Base-by-base conservation (phyloP, 2,113 vertebrate genomes). In the Notothenia rossii region DNA sequence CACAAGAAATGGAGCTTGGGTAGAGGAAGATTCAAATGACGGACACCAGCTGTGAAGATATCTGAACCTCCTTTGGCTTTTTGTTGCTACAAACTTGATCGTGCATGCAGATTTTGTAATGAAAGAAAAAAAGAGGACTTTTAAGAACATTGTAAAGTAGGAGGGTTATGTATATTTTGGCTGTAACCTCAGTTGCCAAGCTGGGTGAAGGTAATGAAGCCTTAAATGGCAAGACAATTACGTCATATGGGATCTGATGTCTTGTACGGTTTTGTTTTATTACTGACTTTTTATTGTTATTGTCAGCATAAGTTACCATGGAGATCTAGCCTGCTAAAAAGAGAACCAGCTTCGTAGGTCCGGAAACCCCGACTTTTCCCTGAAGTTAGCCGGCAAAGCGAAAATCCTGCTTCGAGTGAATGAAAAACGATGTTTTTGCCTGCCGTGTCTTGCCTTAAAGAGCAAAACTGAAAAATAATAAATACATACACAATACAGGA, bases 261-360 rank as follows among this genome's bases (percentile, higher is more conserved):
- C 71, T n/a, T 84, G 80, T 83, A 59, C 67, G 83, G 50, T 91
- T 93, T 91, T 90, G 69, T 90, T 88, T 83, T 61, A 66, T 88
- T 72, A 60, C 63, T 67, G 77, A 56, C 76, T 88, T 77, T 79
- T 40, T 90, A 89, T 92, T 84, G 81, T 77, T 88, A 61, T 85
- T 74, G 82, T 92, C 73, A 12, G 87, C n/a, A n/a, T n/a, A n/a
- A n/a, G n/a, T n/a, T n/a, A n/a, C n/a, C n/a, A n/a, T n/a, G n/a
- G n/a, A n/a, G n/a, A n/a, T n/a, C n/a, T n/a, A n/a, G n/a, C n/a
- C n/a, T n/a, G n/a, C n/a, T n/a, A n/a, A n/a, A n/a, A n/a, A n/a
- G n/a, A n/a, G n/a, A n/a, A n/a, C n/a, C n/a, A n/a, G n/a, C n/a
- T n/a, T n/a, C n/a, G n/a, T n/a, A n/a, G n/a, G n/a, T n/a, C n/a